These are phyloP conservation scores for Xenus cinereus DNA, from an alignment of 2,113 vertebrate species.

Conservation along the genomic window DNA sequence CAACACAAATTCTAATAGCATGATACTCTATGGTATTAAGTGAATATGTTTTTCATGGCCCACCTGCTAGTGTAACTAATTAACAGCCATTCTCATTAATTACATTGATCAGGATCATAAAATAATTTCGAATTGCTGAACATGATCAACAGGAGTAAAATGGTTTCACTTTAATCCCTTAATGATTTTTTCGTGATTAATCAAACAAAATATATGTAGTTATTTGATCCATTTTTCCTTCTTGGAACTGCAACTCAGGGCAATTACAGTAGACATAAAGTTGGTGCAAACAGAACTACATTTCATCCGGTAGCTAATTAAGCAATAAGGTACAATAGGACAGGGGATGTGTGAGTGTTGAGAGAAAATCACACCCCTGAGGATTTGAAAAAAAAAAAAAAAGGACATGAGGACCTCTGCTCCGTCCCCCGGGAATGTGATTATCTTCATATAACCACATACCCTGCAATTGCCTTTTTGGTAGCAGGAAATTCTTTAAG, in stretches of 20 bases:
- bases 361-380: slow-evolving; percentile 61
- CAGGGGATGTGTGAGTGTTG: slow-evolving; percentile 11
- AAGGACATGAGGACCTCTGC: slow-evolving; percentile 29
- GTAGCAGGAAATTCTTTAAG: slow-evolving; percentile 28
- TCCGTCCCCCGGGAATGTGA: slow-evolving; percentile 32
- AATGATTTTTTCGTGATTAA: slow-evolving; percentile 81
- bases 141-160: slow-evolving; percentile 77
- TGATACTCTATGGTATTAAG: slow-evolving; percentile 60
- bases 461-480: background rate
- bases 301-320: slow-evolving; percentile 73
- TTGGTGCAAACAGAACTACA: slow-evolving; percentile 69
- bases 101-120: slow-evolving; percentile 83
- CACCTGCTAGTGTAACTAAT: slow-evolving; percentile 81
- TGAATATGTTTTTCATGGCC: slow-evolving; percentile 66
- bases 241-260: slow-evolving; percentile 59
- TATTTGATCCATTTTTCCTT: slow-evolving; percentile 70
- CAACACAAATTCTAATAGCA: background rate
- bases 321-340: slow-evolving; percentile 59
- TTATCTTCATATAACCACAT: slow-evolving; percentile 32
- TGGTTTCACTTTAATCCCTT: slow-evolving; percentile 75
- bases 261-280: slow-evolving; percentile 72
- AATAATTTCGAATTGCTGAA: slow-evolving; percentile 77
- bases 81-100: slow-evolving; percentile 80
- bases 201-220: slow-evolving; percentile 76
- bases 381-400: background rate